phyloP scores from a whole-genome alignment of 2,797 vertebrate genomes.

The Paedocypris micromegethes region DNA sequence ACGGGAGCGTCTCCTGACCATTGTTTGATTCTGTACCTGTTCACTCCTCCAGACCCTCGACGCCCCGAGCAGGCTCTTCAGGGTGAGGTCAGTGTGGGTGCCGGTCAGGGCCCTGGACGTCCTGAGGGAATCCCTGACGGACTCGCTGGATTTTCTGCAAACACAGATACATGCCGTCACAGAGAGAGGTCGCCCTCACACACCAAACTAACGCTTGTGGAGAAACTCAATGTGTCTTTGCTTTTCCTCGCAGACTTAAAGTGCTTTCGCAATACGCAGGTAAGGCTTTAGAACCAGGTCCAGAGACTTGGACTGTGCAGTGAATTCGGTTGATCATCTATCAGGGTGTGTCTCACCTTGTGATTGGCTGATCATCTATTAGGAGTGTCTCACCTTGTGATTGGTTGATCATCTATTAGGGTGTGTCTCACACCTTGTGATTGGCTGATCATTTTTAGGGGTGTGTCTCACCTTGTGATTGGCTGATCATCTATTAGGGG shows the following conservation, averaged over 20 bases:
- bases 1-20: not conserved
- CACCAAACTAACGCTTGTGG: not conserved
- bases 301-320: not conserved
- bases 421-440: too few species aligned
- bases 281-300: constrained; percentile 38
- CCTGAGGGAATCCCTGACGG: constrained; percentile 49
- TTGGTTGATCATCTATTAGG: too few species aligned
- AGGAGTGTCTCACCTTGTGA: too few species aligned
- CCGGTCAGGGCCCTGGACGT: constrained; percentile 55
- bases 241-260: constrained; percentile 53
- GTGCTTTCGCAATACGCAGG: constrained; percentile 60
- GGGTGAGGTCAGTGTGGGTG: constrained; percentile 46
- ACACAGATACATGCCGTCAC: constrained; percentile 48
- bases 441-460: too few species aligned
- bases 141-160: constrained; percentile 47
- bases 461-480: too few species aligned
- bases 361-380: too few species aligned
- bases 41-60: constrained; percentile 53
- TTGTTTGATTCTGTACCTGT: not conserved
- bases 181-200: constrained; percentile 49
- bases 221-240: not conserved
- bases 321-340: too few species aligned
- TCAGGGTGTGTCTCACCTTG: too few species aligned
- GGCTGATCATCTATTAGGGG: too few species aligned
- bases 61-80: constrained; percentile 36